phyloP scores from a whole-genome alignment of 2,888 invertebrate species.

The Sympetrum striolatum region DNA sequence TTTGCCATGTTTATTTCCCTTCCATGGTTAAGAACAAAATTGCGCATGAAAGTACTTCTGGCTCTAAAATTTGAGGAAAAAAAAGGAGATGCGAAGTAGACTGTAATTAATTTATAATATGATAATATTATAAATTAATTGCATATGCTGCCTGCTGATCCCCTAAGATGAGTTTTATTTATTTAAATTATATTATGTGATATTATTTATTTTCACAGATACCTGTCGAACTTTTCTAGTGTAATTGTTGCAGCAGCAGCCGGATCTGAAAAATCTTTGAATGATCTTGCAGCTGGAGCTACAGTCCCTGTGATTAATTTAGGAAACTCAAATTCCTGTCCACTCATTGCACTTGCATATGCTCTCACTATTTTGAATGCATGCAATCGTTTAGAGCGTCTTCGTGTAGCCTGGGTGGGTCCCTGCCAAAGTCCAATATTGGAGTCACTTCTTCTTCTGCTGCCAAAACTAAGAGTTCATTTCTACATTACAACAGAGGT shows the following conservation, averaged over 20 bases:
- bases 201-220: neutral
- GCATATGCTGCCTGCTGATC: neutral
- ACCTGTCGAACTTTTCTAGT: neutral
- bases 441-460: neutral
- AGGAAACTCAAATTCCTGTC: neutral
- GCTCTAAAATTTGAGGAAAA: neutral
- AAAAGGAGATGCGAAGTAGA: neutral
- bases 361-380: neutral
- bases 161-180: neutral
- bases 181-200: neutral
- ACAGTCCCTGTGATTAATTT: conserved; percentile 19
- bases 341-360: neutral
- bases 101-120: neutral
- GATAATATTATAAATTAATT: neutral
- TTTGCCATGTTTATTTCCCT: neutral
- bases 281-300: neutral
- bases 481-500: neutral
- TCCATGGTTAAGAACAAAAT: too few species aligned
- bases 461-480: neutral
- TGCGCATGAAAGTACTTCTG: too few species aligned
- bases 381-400: neutral
- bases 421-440: neutral
- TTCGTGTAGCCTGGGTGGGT: neutral
- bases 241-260: neutral
- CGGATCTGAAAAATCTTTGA: neutral